Base-by-base conservation (phyloP, 2,888 invertebrate genomes). In the Priocnemis perturbator region DNA sequence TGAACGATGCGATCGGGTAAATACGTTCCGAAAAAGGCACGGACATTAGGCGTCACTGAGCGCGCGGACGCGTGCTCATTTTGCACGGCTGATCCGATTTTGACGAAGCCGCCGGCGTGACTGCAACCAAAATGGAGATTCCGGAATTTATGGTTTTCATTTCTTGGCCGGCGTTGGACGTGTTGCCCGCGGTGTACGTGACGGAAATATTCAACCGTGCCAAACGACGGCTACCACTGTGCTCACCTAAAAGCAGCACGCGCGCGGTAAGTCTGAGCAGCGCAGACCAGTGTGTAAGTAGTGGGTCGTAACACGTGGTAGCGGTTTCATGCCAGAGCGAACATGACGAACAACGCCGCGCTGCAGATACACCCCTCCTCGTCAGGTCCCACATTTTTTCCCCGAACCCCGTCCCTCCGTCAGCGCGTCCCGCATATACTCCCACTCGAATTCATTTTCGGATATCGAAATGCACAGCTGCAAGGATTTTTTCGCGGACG, bases 81-180 rank as follows among this genome's bases (percentile, higher is more conserved):
- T 37, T 11, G 7, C 1, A 7, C 37, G 50, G 58, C 56, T 75
- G 76, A 82, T 80, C 71, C 67, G 77, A 80, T 78, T 82, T 80
- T 73, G 70, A 74, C 71, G 69, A 65, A 76, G 73, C 73, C 47
- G 53, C 61, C 57, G 23, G 44, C 45, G 52, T 60, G 60, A 72
- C 26, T 60, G 69, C 71, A 45, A 67, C 56, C 44, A 52, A 67
- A 72, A 80, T 71, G 70, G 70, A 77, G 73, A 80, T 76, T 73
- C 74, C 26, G 9, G 64, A 81, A 85, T 85, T 85, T 82, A 83
- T 83, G 82, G 77, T 77, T 83, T 84, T 83, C 81, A 81, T 84
- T 85, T 83, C 79, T 81, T 71, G 73, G 75, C 62, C 66, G 55
- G 69, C 21, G 64, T 67, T 62, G 77, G 74, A 82, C 79, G 73